Conservation (phyloP, 2,797 vertebrate species). For the Peromyscus melanophrys region DNA sequence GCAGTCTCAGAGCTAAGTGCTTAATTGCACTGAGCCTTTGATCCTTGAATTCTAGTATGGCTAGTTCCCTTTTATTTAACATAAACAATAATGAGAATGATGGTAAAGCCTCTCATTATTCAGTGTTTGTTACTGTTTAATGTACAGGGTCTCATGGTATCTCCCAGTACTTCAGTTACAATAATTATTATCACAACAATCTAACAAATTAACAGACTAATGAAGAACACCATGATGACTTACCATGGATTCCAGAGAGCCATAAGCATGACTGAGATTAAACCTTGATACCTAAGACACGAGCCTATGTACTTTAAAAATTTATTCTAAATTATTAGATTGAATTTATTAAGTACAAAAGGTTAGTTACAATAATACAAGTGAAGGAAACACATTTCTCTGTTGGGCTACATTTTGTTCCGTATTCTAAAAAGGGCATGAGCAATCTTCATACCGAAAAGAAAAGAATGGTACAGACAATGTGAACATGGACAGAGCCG, state of each 20-base stretch:
- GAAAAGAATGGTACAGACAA: background rate
- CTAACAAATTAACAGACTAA: background rate
- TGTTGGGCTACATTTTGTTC: background rate
- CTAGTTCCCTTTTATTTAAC: slow-evolving; percentile 1
- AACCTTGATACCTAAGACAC: background rate
- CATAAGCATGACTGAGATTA: slow-evolving; percentile 31
- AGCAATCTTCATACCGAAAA: background rate
- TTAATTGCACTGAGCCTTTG: background rate
- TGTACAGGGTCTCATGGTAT: background rate
- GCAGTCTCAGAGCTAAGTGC: background rate
- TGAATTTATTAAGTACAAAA: background rate
- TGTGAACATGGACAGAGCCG: background rate
- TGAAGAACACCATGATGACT: background rate
- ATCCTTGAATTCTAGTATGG: background rate
- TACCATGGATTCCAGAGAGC: background rate
- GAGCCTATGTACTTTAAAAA: background rate
- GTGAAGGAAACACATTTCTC: background rate
- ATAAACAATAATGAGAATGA: background rate
- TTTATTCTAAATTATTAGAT: background rate
- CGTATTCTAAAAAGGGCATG: background rate
- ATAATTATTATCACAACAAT: background rate
- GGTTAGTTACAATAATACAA: background rate
- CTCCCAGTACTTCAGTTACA: background rate
- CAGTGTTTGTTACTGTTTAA: background rate
- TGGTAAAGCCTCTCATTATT: background rate